phyloP scores from a whole-genome alignment of 2,797 vertebrate genomes.

The Paratrypauchen microcephalus region DNA sequence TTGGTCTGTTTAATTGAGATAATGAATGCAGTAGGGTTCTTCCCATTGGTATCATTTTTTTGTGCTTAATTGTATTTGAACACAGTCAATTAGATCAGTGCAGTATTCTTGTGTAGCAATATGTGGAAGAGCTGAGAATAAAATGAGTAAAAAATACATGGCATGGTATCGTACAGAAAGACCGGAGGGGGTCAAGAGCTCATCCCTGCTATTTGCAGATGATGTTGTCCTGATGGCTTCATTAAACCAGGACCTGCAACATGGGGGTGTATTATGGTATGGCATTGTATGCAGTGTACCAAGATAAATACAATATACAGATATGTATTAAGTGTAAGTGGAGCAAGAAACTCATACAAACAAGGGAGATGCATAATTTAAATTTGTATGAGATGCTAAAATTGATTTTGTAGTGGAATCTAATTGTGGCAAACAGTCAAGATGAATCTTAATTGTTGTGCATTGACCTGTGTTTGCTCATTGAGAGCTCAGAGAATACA shows the following conservation, averaged over 20 bases:
- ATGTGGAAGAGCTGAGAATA: conserved; percentile 7
- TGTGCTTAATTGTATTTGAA: conserved; percentile 64
- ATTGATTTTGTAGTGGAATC: conserved; percentile 71
- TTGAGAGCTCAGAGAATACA: conserved; percentile 45
- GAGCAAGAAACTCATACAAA: conserved; percentile 41
- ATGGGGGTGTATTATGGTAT: not conserved
- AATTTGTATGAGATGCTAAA: conserved; percentile 63
- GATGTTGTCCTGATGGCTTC: too few species aligned
- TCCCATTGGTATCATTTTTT: conserved; percentile 55
- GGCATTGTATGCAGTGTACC: conserved; percentile 21
- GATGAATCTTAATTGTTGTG: conserved; percentile 63
- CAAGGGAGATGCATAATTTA: conserved; percentile 42
- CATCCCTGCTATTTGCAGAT: too few species aligned
- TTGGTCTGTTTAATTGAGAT: conserved; percentile 54
- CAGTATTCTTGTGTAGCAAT: conserved; percentile 35
- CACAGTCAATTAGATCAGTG: conserved; percentile 53
- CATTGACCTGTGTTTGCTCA: conserved; percentile 57
- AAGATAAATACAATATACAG: conserved; percentile 21
- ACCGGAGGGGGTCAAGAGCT: too few species aligned
- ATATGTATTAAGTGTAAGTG: conserved; percentile 8
- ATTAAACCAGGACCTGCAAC: too few species aligned
- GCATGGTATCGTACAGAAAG: not conserved
- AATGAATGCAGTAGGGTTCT: conserved; percentile 45
- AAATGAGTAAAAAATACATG: conserved; percentile 11
- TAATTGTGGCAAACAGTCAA: conserved; percentile 64